These are phyloP conservation scores for Ctenosaura bakeri DNA, from an alignment of 2,797 vertebrate species.

Conservation along the genomic window DNA sequence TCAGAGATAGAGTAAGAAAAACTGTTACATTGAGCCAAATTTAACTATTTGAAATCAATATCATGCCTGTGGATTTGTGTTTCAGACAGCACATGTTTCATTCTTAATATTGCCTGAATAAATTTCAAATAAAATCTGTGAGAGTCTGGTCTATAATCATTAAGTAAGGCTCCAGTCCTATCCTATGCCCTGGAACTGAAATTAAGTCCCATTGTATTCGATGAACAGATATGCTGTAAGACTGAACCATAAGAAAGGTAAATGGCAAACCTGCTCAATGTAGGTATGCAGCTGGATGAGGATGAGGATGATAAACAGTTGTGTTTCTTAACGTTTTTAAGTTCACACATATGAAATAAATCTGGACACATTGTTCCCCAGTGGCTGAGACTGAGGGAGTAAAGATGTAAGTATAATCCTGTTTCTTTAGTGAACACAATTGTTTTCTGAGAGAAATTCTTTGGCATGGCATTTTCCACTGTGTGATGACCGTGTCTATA, in stretches of 20 bases:
- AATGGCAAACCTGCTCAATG: neutral
- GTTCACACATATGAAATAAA: neutral
- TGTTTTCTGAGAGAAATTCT: neutral
- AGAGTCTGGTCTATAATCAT: neutral
- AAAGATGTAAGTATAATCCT: neutral
- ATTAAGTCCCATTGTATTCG: too few species aligned
- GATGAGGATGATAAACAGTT: neutral
- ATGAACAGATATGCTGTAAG: neutral
- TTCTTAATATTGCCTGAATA: neutral
- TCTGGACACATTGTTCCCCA: neutral
- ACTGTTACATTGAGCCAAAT: neutral
- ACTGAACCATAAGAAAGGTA: neutral
- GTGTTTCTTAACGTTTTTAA: neutral
- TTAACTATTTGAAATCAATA: neutral
- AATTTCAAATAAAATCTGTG: neutral
- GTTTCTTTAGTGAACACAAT: neutral
- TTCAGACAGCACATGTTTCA: neutral
- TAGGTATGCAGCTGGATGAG: neutral
- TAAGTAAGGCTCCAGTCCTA: neutral
- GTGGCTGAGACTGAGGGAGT: neutral
- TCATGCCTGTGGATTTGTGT: neutral
- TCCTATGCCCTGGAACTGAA: neutral
- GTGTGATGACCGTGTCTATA: neutral
- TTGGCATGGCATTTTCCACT: constrained; percentile 8
- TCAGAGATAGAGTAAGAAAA: neutral